Evolutionary conservation across 2,797 vertebrate species (phyloP).

Genomic region (Urocyon cinereoargenteus): DNA sequence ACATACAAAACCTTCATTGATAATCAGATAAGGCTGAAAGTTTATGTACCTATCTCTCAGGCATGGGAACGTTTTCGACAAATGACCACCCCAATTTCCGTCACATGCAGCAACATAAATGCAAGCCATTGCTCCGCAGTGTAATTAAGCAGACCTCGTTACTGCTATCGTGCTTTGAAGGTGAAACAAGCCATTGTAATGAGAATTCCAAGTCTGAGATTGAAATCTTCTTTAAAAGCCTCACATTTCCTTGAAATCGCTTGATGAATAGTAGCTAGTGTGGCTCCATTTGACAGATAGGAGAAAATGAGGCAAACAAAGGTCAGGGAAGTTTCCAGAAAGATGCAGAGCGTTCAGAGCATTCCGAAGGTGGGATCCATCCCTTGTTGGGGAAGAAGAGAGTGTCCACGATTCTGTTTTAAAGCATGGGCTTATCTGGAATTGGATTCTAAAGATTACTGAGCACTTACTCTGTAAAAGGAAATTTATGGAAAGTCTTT

Average conservation of each 20-base stretch:
- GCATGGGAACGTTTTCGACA: slow-evolving; percentile 24
- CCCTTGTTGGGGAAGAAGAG: not conserved
- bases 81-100: slow-evolving; percentile 62
- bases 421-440: not conserved
- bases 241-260: not conserved
- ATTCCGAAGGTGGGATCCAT: not conserved
- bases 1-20: not conserved
- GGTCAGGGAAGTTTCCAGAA: not conserved
- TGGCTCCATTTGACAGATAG: not conserved
- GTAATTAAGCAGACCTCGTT: slow-evolving; percentile 21
- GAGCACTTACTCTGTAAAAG: not conserved
- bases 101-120: not conserved
- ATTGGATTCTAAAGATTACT: not conserved
- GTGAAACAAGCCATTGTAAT: not conserved
- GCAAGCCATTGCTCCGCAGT: not conserved
- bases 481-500: slow-evolving; percentile 35
- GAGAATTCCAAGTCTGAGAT: not conserved
- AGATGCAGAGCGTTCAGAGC: not conserved
- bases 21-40: slow-evolving; percentile 44
- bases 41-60: not conserved
- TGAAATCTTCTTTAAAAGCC: not conserved
- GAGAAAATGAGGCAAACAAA: not conserved
- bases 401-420: not conserved
- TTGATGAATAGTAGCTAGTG: not conserved
- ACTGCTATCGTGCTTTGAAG: not conserved